Evolutionary conservation across 2,113 vertebrate species (phyloP).

Genomic region (Archilochus colubris): DNA sequence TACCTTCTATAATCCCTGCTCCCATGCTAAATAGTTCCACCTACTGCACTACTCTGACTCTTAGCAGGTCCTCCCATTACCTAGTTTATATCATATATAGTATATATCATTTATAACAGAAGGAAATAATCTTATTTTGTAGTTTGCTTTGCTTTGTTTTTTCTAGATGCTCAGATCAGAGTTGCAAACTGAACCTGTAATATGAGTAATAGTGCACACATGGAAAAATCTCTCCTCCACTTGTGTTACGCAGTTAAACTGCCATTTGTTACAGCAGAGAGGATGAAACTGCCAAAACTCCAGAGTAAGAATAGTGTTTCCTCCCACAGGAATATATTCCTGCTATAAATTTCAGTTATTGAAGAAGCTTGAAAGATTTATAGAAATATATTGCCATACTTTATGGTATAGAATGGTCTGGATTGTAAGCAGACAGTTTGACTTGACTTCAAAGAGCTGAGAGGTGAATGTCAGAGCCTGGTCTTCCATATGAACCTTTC

Average conservation of each 20-base stretch:
- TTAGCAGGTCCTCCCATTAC: not conserved
- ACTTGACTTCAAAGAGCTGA: not conserved
- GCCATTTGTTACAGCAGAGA: not conserved
- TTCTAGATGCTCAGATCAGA: not conserved
- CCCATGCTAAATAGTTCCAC: not conserved
- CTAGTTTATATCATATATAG: not conserved
- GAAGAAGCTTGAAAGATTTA: not conserved
- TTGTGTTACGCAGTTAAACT: not conserved
- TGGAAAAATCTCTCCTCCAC: not conserved
- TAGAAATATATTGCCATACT: not conserved
- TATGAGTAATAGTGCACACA: not conserved
- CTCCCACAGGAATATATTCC: not conserved
- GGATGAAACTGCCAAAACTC: not conserved
- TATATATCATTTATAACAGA: not conserved
- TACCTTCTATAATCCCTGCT: not conserved
- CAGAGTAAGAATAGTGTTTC: not conserved
- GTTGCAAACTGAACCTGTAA: not conserved
- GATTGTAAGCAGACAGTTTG: not conserved
- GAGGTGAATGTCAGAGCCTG: not conserved
- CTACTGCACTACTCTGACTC: not conserved
- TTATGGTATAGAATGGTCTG: not conserved
- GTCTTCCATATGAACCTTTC: not conserved
- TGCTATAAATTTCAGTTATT: not conserved
- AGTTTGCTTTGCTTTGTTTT: not conserved
- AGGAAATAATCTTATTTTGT: not conserved